Evolutionary conservation across 1,140 invertebrate genomes (phyloP).

Genomic region (Drosophila repletoides): DNA sequence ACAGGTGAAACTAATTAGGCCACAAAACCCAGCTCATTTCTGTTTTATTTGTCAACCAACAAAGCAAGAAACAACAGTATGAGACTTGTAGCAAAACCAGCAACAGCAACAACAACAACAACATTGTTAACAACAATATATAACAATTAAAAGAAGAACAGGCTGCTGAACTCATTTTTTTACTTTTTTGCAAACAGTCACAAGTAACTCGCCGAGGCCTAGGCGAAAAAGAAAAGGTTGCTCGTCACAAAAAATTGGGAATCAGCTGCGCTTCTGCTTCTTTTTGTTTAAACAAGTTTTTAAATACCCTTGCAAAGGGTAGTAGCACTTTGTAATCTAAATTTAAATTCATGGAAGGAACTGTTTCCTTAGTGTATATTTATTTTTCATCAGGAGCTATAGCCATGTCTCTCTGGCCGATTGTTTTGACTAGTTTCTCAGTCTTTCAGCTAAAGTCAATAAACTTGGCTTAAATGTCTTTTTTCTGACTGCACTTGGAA

Average conservation of each 20-base stretch:
- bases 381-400: no score
- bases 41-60: constrained; percentile 78
- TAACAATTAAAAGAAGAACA: constrained; percentile 71
- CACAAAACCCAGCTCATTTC: constrained; percentile 79
- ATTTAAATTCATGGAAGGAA: no score
- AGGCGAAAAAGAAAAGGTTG: constrained; percentile 18
- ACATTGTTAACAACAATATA: constrained; percentile 50
- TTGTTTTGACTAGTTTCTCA: no score
- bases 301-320: no score
- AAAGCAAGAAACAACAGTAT: constrained; percentile 46
- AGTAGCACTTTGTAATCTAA: no score
- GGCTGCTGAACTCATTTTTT: constrained; percentile 70
- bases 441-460: no score
- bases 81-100: constrained; percentile 4
- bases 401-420: no score
- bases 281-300: constrained; percentile 59
- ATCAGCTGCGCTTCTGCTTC: constrained; percentile 47
- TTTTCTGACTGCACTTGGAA: no score
- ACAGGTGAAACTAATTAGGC: constrained; percentile 81
- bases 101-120: constrained; percentile 24
- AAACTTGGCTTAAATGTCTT: no score
- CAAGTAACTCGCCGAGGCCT: constrained; percentile 17
- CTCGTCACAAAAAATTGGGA: constrained; percentile 39
- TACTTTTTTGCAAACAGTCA: constrained; percentile 64
- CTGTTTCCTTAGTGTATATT: no score